Conservation (phyloP, 2,888 invertebrate genomes). For the Calephelis perditalis region DNA sequence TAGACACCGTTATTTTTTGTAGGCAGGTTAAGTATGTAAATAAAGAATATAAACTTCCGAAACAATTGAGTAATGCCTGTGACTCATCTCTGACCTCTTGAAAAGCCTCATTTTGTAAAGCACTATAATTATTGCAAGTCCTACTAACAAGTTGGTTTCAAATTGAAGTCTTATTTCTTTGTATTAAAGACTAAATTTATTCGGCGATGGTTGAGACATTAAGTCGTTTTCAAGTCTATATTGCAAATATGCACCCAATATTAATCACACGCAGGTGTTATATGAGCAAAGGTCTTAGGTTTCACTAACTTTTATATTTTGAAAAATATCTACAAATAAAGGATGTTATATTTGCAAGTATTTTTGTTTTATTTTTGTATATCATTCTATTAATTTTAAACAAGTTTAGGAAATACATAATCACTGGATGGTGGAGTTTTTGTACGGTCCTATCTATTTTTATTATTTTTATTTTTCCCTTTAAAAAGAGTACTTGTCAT, state of each 20-base stretch:
- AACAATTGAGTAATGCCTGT: neutral
- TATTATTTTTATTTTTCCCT: too few species aligned
- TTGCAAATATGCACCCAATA: constrained; percentile 61
- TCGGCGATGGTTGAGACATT: constrained; percentile 20
- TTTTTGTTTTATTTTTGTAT: too few species aligned
- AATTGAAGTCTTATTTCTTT: neutral
- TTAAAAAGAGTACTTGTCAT: too few species aligned
- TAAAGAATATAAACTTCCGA: too few species aligned
- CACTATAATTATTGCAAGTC: neutral
- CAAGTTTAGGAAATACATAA: too few species aligned
- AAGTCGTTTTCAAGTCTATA: constrained; percentile 45
- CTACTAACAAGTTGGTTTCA: neutral
- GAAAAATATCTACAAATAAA: too few species aligned
- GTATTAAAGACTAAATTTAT: constrained; percentile 20
- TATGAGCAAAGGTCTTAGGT: constrained; percentile 61
- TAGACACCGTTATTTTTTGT: too few species aligned
- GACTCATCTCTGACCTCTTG: constrained; percentile 2
- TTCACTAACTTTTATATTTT: constrained; percentile 35
- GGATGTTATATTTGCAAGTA: too few species aligned
- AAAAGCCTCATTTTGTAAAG: constrained; percentile 1
- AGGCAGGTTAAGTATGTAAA: too few species aligned
- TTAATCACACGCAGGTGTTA: constrained; percentile 67
- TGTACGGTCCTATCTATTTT: too few species aligned
- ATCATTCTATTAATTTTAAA: too few species aligned
- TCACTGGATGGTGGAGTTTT: too few species aligned